phyloP scores from a whole-genome alignment of 1,140 invertebrate genomes.

The Drosophila burlai region DNA sequence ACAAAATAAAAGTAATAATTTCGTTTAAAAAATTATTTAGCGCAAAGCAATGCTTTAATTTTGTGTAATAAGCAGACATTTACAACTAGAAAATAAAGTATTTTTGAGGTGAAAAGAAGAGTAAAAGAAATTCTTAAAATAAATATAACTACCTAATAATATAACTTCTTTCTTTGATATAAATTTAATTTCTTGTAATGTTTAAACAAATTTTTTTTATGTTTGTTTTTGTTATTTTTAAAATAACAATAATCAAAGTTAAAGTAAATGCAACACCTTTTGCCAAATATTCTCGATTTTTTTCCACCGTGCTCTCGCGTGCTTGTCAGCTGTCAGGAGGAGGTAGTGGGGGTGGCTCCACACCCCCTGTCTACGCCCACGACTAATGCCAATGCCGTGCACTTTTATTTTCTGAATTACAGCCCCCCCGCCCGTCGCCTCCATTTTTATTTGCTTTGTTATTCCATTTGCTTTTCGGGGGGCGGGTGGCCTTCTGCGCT shows the following conservation, averaged over 20 bases:
- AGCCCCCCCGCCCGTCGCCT: slow-evolving; percentile 10
- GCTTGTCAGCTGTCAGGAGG: slow-evolving; percentile 75
- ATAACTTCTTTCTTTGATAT: not conserved
- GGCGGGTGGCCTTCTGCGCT: slow-evolving; percentile 37
- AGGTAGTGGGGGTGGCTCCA: slow-evolving; percentile 12
- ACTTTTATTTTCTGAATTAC: slow-evolving; percentile 69
- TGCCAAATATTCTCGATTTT: not conserved
- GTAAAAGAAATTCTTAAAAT: not conserved
- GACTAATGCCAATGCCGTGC: slow-evolving; percentile 54
- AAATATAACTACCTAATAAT: no score
- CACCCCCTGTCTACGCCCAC: slow-evolving; percentile 36
- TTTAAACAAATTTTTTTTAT: no score
- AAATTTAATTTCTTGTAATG: not conserved
- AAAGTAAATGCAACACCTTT: not conserved
- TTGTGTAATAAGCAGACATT: not conserved
- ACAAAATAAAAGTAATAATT: not conserved
- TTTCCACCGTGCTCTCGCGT: slow-evolving; percentile 21
- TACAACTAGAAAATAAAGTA: not conserved
- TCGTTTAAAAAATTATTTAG: not conserved
- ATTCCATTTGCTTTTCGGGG: slow-evolving; percentile 58
- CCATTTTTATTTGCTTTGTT: slow-evolving; percentile 55
- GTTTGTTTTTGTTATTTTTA: no score
- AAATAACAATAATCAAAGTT: no score
- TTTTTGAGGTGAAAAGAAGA: not conserved
- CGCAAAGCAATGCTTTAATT: not conserved